Percentiles rank a stretch among this genome's conserved stretches.
These are phyloP conservation scores for Icerya purchasi DNA, from an alignment of 2,888 invertebrate genomes.

Conservation along the genomic window DNA sequence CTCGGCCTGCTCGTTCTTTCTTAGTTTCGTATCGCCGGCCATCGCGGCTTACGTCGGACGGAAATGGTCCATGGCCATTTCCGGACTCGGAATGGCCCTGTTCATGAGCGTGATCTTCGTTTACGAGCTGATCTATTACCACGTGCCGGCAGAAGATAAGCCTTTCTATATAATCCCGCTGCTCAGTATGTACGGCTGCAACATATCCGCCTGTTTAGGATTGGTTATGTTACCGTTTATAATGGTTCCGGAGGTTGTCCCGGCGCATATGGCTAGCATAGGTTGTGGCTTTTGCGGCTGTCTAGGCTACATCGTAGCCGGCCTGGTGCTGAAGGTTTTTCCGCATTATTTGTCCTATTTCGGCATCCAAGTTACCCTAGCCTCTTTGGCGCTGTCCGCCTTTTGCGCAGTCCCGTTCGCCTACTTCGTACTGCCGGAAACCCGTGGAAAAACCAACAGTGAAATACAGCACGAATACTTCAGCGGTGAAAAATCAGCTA, in stretches of 20 bases:
- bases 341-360: slow-evolving; percentile 4
- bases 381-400: slow-evolving; percentile 1
- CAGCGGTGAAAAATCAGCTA: no score
- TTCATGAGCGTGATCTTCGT: not conserved
- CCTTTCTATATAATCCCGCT: not conserved
- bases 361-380: slow-evolving; percentile 4
- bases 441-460: slow-evolving; percentile 12
- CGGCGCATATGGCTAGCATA: slow-evolving; percentile 11
- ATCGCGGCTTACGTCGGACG: not conserved
- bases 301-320: not conserved
- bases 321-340: slow-evolving; percentile 10
- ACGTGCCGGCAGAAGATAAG: not conserved
- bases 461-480: slow-evolving; percentile 7
- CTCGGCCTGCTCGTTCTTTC: not conserved
- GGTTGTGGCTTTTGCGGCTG: not conserved
- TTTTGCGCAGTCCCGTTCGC: slow-evolving; percentile 2
- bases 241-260: slow-evolving; percentile 12
- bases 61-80: not conserved
- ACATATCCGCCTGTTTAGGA: slow-evolving; percentile 8
- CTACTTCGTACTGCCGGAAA: slow-evolving; percentile 13
- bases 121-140: slow-evolving; percentile 1
- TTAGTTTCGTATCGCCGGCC: slow-evolving; percentile 5
- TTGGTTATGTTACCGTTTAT: slow-evolving; percentile 11
- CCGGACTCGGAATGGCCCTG: slow-evolving; percentile 1
- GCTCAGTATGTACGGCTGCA: slow-evolving; percentile 4